These are phyloP conservation scores for Eulemur rubriventer DNA, from an alignment of 2,797 vertebrate genomes.

Conservation along the genomic window DNA sequence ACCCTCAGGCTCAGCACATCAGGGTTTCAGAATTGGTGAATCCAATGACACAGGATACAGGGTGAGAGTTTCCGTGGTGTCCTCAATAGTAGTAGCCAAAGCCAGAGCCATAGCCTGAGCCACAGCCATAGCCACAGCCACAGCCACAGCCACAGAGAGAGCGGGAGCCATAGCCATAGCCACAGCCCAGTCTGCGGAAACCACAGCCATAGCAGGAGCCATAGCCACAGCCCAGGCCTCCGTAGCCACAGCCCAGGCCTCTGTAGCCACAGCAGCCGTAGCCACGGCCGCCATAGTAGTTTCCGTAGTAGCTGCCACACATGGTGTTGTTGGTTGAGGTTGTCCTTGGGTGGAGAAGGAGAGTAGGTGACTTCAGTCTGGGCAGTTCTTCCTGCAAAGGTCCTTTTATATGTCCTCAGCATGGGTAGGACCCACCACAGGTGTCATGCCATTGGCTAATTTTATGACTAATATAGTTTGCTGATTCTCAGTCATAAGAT, in stretches of 20 bases:
- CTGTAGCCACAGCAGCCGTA: not conserved
- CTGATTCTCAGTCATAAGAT: not conserved
- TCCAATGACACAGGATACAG: rapidly evolving
- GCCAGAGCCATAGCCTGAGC: not conserved
- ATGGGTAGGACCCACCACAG: not conserved
- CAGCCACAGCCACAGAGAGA: too few species aligned
- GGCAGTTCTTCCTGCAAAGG: not conserved
- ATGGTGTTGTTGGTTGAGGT: not conserved
- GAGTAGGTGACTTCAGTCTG: not conserved
- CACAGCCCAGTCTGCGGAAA: not conserved
- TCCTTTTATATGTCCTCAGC: not conserved
- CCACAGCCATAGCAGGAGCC: too few species aligned
- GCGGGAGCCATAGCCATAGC: not conserved
- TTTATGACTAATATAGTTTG: slow-evolving; percentile 1
- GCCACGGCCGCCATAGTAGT: not conserved
- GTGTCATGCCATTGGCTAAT: not conserved
- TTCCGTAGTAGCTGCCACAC: not conserved
- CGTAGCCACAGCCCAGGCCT: not conserved
- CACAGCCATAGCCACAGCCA: not conserved
- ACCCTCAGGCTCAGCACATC: not conserved
- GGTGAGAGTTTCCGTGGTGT: rapidly evolving
- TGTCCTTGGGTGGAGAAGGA: not conserved
- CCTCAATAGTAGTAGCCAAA: slow-evolving; percentile 9
- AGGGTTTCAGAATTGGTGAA: not conserved
- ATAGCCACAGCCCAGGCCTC: too few species aligned